A percentile compares a stretch with the other conserved stretches of the same genome.
Conservation (phyloP, 2,888 invertebrate genomes). For the Margaritifera margaritifera region DNA sequence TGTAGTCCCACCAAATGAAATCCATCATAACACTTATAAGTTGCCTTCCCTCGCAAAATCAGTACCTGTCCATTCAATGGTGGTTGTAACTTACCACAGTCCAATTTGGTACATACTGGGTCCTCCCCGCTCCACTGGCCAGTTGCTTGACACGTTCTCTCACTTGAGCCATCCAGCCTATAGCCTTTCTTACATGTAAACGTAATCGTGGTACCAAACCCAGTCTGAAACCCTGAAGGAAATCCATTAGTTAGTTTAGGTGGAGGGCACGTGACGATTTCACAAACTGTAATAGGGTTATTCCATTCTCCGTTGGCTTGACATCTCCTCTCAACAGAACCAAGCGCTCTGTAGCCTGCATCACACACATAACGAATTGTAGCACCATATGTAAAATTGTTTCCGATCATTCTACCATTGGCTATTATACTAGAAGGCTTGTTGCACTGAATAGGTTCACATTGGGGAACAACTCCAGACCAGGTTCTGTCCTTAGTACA, state of each 20-base stretch:
- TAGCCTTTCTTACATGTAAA: slow-evolving; percentile 92
- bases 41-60: slow-evolving; percentile 24
- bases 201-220: slow-evolving; percentile 68
- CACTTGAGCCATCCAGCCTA: slow-evolving; percentile 89
- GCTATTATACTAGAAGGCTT: slow-evolving; percentile 42
- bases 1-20: slow-evolving; percentile 90
- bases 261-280: slow-evolving; percentile 51
- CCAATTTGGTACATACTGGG: slow-evolving; percentile 53
- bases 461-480: slow-evolving; percentile 46
- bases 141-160: slow-evolving; percentile 77
- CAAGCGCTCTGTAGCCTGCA: slow-evolving; percentile 54
- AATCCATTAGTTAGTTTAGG: slow-evolving; percentile 44
- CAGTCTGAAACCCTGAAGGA: slow-evolving; percentile 44
- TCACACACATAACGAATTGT: slow-evolving; percentile 60
- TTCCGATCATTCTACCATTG: slow-evolving; percentile 46
- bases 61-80: slow-evolving; percentile 36
- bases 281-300: slow-evolving; percentile 54
- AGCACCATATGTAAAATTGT: slow-evolving; percentile 49
- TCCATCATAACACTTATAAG: slow-evolving; percentile 89
- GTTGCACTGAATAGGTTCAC: slow-evolving; percentile 49
- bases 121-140: slow-evolving; percentile 64
- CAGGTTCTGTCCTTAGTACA: slow-evolving; percentile 50
- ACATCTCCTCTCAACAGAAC: slow-evolving; percentile 51
- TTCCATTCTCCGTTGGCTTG: slow-evolving; percentile 62
- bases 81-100: slow-evolving; percentile 39